Evolutionary conservation across 1,140 invertebrate genomes (phyloP), one percentile per base, ranked within the genome.

Genomic region (Bombus breviceps): DNA sequence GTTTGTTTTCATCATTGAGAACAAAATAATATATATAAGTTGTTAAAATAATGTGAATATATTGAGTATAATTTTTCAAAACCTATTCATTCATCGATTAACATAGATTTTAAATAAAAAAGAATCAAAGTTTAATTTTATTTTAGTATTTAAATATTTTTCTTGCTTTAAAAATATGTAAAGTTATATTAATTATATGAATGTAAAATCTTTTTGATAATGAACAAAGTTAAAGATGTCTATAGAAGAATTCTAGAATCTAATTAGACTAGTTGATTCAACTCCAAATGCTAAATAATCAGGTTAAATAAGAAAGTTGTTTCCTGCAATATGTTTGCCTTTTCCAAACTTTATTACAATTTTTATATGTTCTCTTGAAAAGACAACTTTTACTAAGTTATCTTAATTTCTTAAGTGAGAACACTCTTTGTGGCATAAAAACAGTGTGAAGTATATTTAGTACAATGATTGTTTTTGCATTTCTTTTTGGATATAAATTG

Each of bases 21-120:
- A 90, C 84, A 83, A 79, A 75, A 32, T 84, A 89, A 88, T 87
- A 80, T 89, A 82, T 86, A 82, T 86, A 86, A 83, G 62, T 88
- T 90, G 84, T 90, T 90, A 79, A 86, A 86, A 88, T 81, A 84
- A 69, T 90, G 83, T 90, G 78, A 91, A 90, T 90, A 91, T 69
- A 85, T 64, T 83, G 74, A 76, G 53, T 83, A 72, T 90, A 47
- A 71, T 81, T 47, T 79, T 82, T 73, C 28, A n/a, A 39, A 71
- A 81, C 57, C 41, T 80, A 64, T 80, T 86, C 57, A 68, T 79
- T 84, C 77, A 85, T 77, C 3, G 6, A 39, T 78, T 78, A 79
- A 80, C n/a, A 66, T 85, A 88, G 77, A 68, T 18, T 43, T 83
- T 66, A 83, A 68, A 37, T 82, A 37, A 89, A 37, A 64, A 73